Evolutionary conservation across 2,888 invertebrate genomes (phyloP).

Genomic region (Brachyptera putata): DNA sequence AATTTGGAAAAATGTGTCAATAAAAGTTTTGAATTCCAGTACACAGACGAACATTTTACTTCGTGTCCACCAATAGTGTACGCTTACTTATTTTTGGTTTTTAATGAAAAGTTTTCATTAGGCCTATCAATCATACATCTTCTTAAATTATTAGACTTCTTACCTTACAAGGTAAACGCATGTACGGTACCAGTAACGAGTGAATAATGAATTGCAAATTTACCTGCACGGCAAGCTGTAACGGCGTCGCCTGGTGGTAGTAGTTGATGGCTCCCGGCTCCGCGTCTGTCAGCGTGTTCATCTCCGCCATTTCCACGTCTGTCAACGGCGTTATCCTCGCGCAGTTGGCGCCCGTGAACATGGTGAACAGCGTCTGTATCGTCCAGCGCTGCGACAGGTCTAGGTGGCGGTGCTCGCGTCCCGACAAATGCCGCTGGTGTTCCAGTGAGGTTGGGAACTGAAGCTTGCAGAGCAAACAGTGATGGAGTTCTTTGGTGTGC

Average conservation of each 20-base stretch:
- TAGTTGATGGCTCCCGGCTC: constrained; percentile 35
- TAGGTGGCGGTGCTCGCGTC: constrained; percentile 44
- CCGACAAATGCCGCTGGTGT: constrained; percentile 42
- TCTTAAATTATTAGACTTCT: no score
- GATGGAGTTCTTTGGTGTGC: constrained; percentile 31
- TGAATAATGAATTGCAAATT: no score
- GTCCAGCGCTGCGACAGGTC: constrained; percentile 45
- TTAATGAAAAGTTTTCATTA: no score
- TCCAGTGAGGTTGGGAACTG: constrained; percentile 44
- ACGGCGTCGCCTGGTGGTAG: constrained; percentile 41
- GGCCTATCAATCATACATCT: no score
- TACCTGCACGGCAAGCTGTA: constrained; percentile 46
- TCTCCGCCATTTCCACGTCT: constrained; percentile 39
- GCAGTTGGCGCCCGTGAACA: constrained; percentile 45
- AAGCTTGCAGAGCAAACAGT: constrained; percentile 44
- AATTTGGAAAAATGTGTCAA: no score
- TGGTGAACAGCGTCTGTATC: constrained; percentile 44
- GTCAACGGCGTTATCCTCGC: constrained; percentile 42
- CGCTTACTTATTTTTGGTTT: no score
- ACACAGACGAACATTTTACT: no score
- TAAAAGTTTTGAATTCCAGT: no score
- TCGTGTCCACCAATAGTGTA: no score
- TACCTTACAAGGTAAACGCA: no score
- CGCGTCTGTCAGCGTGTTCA: constrained; percentile 34
- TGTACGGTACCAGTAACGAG: no score